Evolutionary conservation across 2,113 vertebrate genomes (phyloP).

Genomic region (Pangasianodon gigas): DNA sequence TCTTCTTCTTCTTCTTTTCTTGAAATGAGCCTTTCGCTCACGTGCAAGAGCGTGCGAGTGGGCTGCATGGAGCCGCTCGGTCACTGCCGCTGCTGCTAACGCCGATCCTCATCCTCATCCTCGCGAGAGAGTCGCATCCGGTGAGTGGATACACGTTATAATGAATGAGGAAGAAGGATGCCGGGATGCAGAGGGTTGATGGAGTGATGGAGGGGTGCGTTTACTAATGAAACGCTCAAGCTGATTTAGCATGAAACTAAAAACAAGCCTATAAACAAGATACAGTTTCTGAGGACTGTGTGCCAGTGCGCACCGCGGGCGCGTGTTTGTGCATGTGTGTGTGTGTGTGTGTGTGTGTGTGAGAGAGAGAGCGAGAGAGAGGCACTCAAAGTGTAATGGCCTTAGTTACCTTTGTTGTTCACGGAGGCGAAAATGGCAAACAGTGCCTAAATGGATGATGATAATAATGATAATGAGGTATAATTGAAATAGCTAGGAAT

Average conservation of each 20-base stretch:
- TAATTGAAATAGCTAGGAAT: slow-evolving; percentile 62
- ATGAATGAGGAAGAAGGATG: slow-evolving; percentile 51
- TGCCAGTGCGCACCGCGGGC: slow-evolving; percentile 9
- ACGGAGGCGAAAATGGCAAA: slow-evolving; percentile 60
- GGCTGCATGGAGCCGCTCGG: slow-evolving; percentile 72
- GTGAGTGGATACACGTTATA: slow-evolving; percentile 78
- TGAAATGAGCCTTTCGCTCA: slow-evolving; percentile 53
- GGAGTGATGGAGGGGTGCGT: not conserved
- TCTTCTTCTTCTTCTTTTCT: slow-evolving; percentile 38
- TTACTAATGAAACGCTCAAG: slow-evolving; percentile 62
- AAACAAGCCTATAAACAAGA: slow-evolving; percentile 62
- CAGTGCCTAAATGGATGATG: slow-evolving; percentile 30
- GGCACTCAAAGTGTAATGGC: slow-evolving; percentile 45
- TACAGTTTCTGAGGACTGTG: slow-evolving; percentile 46
- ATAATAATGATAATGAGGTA: slow-evolving; percentile 65
- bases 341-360: slow-evolving; percentile 23
- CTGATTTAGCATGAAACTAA: slow-evolving; percentile 62
- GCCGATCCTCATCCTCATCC: slow-evolving; percentile 63
- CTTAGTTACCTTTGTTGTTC: slow-evolving; percentile 49
- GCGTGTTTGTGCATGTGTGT: slow-evolving; percentile 34
- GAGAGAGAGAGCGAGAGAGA: not conserved
- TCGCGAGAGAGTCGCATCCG: slow-evolving; percentile 75
- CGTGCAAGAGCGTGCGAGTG: slow-evolving; percentile 48
- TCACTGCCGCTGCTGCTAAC: slow-evolving; percentile 60
- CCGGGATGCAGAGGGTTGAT: not conserved